Percentiles rank a stretch among this genome's conserved stretches.
phyloP scores from a whole-genome alignment of 1,140 invertebrate genomes.

The Brachionus angularis region DNA sequence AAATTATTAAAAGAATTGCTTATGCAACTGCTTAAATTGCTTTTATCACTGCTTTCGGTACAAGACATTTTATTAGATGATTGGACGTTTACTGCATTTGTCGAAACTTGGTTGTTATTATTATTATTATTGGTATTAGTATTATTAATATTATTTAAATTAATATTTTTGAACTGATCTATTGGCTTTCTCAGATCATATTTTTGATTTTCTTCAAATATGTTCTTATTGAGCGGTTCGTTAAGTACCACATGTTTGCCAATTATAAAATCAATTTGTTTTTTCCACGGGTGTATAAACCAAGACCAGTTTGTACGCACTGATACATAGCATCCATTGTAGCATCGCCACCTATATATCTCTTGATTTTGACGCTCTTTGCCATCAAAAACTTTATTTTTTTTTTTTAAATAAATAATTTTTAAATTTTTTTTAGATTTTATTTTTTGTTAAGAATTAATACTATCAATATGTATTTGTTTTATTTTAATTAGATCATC shows the following conservation, averaged over 20 bases:
- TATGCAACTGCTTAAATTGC: too few species aligned
- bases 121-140: too few species aligned
- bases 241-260: constrained; percentile 36
- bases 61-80: too few species aligned
- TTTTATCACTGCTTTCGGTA: constrained; percentile 18
- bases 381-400: constrained; percentile 17
- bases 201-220: constrained; percentile 28
- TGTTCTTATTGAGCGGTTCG: constrained; percentile 34
- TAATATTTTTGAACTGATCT: too few species aligned
- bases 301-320: constrained; percentile 39
- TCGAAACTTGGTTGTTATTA: too few species aligned
- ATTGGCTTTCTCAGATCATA: neutral
- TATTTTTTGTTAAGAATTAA: neutral
- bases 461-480: constrained; percentile 39
- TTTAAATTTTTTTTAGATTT: neutral
- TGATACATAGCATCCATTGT: constrained; percentile 35
- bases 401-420: neutral
- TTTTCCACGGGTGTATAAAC: constrained; percentile 42
- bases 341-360: constrained; percentile 21
- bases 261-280: constrained; percentile 43
- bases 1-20: too few species aligned
- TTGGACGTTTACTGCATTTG: too few species aligned
- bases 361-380: constrained; percentile 38
- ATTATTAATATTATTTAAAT: too few species aligned
- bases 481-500: constrained; percentile 34